Percentiles rank a stretch among this genome's conserved stretches.
Conservation (phyloP, 1,140 invertebrate species). For the Streblospio benedicti region DNA sequence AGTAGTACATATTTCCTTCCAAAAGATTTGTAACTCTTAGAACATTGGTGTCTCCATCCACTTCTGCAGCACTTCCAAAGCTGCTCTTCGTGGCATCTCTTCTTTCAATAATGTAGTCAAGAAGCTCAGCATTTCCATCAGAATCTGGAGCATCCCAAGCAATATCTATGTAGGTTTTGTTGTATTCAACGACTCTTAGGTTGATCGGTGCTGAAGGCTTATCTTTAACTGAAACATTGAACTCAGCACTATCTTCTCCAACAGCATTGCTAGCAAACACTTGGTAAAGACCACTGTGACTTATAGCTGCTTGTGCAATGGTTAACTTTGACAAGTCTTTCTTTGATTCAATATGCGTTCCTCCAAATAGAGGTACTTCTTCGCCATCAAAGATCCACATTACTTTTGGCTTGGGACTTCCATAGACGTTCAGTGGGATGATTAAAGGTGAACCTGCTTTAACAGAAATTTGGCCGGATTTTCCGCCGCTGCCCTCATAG, state of each 20-base stretch:
- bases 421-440: conserved; percentile 62
- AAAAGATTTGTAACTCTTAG: conserved; percentile 62
- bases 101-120: conserved; percentile 79
- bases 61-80: conserved; percentile 78
- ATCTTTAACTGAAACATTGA: conserved; percentile 13
- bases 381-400: conserved; percentile 78
- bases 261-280: conserved; percentile 84
- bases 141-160: conserved; percentile 80
- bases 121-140: conserved; percentile 63
- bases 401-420: conserved; percentile 70
- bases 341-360: background rate
- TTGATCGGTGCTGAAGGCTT: conserved; percentile 61
- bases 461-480: conserved; percentile 31
- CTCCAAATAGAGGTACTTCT: conserved; percentile 58
- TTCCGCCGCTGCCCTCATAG: conserved; percentile 38
- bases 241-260: conserved; percentile 71
- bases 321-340: conserved; percentile 32
- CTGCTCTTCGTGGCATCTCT: conserved; percentile 55
- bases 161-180: conserved; percentile 84
- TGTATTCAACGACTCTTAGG: conserved; percentile 72
- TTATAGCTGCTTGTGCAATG: conserved; percentile 36
- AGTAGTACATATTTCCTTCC: conserved; percentile 88
- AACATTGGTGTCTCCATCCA: conserved; percentile 72
- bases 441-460: conserved; percentile 34
- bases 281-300: conserved; percentile 37